Conservation (phyloP, 2,113 vertebrate species). For the Tachysurus vachellii region DNA sequence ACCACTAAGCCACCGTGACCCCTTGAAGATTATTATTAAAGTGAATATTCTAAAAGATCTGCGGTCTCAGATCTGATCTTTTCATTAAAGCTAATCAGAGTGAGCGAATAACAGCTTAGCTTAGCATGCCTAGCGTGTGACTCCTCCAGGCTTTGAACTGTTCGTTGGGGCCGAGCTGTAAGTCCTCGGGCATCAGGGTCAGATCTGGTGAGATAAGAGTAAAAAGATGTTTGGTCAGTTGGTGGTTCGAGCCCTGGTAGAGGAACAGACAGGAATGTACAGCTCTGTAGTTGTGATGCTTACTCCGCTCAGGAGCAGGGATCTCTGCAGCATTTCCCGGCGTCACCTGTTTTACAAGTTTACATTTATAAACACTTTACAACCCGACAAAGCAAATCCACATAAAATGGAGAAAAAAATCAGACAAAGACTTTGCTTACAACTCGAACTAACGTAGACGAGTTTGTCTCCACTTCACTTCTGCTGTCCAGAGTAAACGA, state of each 20-base stretch:
- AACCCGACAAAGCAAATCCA: neutral
- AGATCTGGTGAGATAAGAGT: constrained; percentile 15
- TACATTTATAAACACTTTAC: neutral
- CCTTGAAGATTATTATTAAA: neutral
- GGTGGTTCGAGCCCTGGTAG: neutral
- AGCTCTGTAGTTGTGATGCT: neutral
- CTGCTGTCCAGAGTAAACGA: constrained; percentile 59
- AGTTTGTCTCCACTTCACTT: neutral
- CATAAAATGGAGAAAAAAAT: neutral
- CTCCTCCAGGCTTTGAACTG: constrained; percentile 46
- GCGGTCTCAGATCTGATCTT: neutral
- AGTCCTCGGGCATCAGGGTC: neutral
- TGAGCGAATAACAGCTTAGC: neutral
- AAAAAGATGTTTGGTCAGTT: constrained; percentile 7
- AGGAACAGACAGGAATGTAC: constrained; percentile 2
- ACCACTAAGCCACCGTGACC: no score
- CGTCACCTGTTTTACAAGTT: neutral
- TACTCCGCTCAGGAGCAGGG: constrained; percentile 61
- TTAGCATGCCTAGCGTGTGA: constrained; percentile 50
- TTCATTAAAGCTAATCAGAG: neutral
- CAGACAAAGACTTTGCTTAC: constrained; percentile 55
- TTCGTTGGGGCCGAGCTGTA: constrained; percentile 9
- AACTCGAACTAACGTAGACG: constrained; percentile 63
- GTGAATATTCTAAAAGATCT: neutral
- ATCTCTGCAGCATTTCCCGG: constrained; percentile 58